A percentile compares a stretch with the other conserved stretches of the same genome.
Evolutionary conservation across 2,113 vertebrate genomes (phyloP).

Genomic region (Phalacrocorax brasilianus): DNA sequence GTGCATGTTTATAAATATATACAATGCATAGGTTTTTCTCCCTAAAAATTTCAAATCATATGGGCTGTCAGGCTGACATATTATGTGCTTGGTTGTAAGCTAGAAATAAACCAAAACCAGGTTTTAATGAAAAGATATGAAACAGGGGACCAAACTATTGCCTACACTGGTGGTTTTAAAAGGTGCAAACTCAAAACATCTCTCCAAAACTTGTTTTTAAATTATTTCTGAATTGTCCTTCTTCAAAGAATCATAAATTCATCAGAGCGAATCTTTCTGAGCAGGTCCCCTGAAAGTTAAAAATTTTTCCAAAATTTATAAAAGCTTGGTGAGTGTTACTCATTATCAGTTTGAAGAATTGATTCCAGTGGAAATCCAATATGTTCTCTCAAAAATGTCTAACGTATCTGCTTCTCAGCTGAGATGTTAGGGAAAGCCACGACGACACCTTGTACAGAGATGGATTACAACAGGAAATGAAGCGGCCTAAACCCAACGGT

Average conservation of each 20-base stretch:
- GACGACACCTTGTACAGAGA: neutral
- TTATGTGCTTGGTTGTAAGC: neutral
- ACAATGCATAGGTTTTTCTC: neutral
- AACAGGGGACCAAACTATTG: neutral
- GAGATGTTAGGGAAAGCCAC: neutral
- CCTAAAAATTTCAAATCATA: neutral
- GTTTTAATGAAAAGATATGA: constrained; percentile 14
- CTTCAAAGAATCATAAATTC: neutral
- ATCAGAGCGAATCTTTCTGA: neutral
- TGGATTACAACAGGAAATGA: constrained; percentile 16
- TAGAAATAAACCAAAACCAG: neutral
- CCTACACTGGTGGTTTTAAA: neutral
- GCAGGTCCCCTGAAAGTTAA: neutral
- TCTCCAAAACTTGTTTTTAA: neutral
- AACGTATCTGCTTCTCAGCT: neutral
- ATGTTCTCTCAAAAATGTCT: neutral
- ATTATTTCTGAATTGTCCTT: neutral
- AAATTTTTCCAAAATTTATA: neutral
- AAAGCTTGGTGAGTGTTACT: neutral
- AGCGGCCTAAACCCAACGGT: neutral
- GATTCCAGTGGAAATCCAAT: constrained; percentile 5
- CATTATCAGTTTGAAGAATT: neutral
- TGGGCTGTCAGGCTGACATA: constrained; percentile 13
- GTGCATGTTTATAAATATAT: neutral
- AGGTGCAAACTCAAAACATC: neutral